A percentile compares a stretch with the other conserved stretches of the same genome.
Conservation (phyloP, 2,888 invertebrate species). For the Drosophila sordidapex region DNA sequence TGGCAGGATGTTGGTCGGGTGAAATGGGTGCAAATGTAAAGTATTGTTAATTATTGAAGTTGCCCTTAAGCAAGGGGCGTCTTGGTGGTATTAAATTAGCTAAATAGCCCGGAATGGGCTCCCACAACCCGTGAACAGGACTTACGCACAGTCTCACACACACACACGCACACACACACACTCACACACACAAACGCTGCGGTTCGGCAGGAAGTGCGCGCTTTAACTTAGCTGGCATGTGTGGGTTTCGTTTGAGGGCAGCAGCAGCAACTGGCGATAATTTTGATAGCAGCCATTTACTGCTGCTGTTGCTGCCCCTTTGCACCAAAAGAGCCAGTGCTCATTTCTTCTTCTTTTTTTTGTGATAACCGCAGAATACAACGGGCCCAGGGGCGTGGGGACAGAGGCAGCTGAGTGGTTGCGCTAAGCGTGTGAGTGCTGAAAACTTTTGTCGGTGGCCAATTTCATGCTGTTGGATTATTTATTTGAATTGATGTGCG, state of each 20-base stretch:
- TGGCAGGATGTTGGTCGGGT: not conserved
- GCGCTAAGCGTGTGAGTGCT: slow-evolving; percentile 50
- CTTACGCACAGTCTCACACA: slow-evolving; percentile 9
- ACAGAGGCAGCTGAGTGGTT: slow-evolving; percentile 8
- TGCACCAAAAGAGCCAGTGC: slow-evolving; percentile 18
- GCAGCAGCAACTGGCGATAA: slow-evolving; percentile 58
- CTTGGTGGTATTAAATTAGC: slow-evolving; percentile 58
- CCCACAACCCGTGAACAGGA: slow-evolving; percentile 34
- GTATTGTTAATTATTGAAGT: slow-evolving; percentile 72
- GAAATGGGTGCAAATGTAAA: slow-evolving; percentile 45
- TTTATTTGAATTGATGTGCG: slow-evolving; percentile 81
- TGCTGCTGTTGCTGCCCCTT: not conserved
- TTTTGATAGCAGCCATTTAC: slow-evolving; percentile 74
- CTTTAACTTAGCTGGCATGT: slow-evolving; percentile 54
- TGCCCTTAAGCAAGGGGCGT: slow-evolving; percentile 16
- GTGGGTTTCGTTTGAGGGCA: not conserved
- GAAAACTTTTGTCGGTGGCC: slow-evolving; percentile 70
- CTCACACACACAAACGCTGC: slow-evolving; percentile 44
- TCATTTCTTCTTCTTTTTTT: slow-evolving; percentile 30
- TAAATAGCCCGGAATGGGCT: slow-evolving; percentile 41
- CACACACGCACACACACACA: slow-evolving; percentile 6
- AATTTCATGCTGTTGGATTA: slow-evolving; percentile 79
- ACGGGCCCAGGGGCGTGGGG: not conserved
- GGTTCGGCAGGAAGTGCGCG: slow-evolving; percentile 69
- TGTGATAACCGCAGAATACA: slow-evolving; percentile 29